Base-by-base conservation (phyloP, 2,888 invertebrate genomes). In the Micoletzkya japonica region DNA sequence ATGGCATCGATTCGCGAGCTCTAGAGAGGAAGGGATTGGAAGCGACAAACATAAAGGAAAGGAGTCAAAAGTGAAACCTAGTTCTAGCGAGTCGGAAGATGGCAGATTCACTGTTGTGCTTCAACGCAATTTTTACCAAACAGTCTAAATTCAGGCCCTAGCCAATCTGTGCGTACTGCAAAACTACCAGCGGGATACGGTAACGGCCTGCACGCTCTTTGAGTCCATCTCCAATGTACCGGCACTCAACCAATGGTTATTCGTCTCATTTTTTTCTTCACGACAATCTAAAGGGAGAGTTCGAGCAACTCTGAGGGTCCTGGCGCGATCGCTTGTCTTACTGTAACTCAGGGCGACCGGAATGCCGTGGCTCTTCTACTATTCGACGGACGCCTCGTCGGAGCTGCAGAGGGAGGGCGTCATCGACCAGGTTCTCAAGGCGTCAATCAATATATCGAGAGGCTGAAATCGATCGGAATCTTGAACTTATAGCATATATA, bases 161-260 rank as follows among this genome's bases (percentile, higher is more conserved):
- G 90, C 90, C 1, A 91, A 91, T 85, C 87, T 91, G 86, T 91
- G 91, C 81, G 87, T 89, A 0, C 85, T 91, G 70, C 87, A 83
- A 67, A 75, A 85, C 68, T 86, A 89, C 75, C 88, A 87, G 86
- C 77, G 52, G 76, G 81, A 50, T 57, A 37, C 63, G 7, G n/a
- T 54, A 34, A 73, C 74, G 39, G 64, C 80, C 1, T 79, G 79
- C 59, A 73, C 74, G 34, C 28, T 72, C 3, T 64, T 75, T 30
- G 72, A 71, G 37, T 24, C 30, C 2, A 71, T 71, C 32, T 37
- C 71, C 2, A 52, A 57, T 24, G 50, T 36, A 0, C 39, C 36
- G 59, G 64, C 34, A 34, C 37, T 36, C 44, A 59, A 70, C 20
- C 59, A 50, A 70, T 70, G 58, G 70, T 32, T 69, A 76, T 44